phyloP scores from a whole-genome alignment of 2,888 invertebrate species.

The Chymomyza fuscimana region DNA sequence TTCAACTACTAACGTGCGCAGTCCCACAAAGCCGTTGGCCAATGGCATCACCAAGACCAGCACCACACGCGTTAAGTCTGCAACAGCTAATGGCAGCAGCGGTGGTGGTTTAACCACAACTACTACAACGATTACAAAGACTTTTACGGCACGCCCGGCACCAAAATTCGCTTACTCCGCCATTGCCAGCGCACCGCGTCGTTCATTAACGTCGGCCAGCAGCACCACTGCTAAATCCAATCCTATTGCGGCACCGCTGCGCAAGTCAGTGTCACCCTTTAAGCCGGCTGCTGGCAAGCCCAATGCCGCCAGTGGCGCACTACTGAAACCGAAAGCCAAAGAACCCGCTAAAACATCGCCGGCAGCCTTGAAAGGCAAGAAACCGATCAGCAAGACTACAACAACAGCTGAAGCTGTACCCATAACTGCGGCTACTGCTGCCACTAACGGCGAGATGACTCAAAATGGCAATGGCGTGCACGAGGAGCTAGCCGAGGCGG shows the following conservation, averaged over 20 bases:
- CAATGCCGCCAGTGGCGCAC: constrained; percentile 41
- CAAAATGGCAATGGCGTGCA: constrained; percentile 45
- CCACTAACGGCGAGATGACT: constrained; percentile 41
- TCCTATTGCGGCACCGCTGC: constrained; percentile 41
- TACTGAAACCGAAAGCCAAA: constrained; percentile 68
- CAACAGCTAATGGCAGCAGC: constrained; percentile 33
- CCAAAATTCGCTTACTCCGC: constrained; percentile 65
- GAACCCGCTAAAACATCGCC: constrained; percentile 57
- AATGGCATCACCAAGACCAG: constrained; percentile 34
- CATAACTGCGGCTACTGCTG: constrained; percentile 9
- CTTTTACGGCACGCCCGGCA: constrained; percentile 75
- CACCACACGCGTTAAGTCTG: constrained; percentile 45
- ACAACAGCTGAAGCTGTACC: constrained; percentile 17
- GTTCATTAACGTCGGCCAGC: constrained; percentile 30
- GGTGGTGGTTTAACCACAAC: constrained; percentile 29
- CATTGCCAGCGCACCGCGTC: constrained; percentile 28
- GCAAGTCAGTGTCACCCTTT: constrained; percentile 60
- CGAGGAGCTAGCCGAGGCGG: constrained; percentile 30
- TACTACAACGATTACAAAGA: constrained; percentile 63
- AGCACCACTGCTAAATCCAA: constrained; percentile 20
- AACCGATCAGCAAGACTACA: constrained; percentile 31
- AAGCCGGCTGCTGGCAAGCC: constrained; percentile 37
- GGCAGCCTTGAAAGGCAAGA: constrained; percentile 38
- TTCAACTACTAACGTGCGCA: constrained; percentile 42
- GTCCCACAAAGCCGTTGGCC: constrained; percentile 60